Conservation (phyloP, 2,113 vertebrate species). For the Rhipidura dahli region DNA sequence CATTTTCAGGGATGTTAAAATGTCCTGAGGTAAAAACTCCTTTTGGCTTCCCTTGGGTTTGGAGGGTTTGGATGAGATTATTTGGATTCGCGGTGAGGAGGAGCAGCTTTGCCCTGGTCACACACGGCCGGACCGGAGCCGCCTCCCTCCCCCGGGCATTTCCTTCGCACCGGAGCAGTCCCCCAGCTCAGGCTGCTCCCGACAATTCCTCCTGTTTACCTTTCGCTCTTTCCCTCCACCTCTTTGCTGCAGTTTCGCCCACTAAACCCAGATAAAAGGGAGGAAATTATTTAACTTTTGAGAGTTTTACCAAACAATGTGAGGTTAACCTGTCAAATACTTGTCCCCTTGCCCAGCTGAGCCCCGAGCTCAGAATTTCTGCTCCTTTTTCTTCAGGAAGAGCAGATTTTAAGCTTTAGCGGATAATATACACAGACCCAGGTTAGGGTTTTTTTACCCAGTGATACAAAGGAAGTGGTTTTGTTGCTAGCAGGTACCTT, state of each 20-base stretch:
- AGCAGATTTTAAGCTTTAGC: not conserved
- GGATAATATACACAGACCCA: not conserved
- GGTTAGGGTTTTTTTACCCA: not conserved
- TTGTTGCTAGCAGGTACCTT: not conserved
- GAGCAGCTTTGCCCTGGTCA: not conserved
- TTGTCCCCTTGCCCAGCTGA: not conserved
- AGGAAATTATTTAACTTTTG: not conserved
- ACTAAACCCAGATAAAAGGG: not conserved
- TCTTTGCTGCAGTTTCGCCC: not conserved
- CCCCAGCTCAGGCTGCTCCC: not conserved
- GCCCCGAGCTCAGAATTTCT: not conserved
- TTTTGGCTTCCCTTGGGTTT: not conserved
- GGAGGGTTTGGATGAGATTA: not conserved
- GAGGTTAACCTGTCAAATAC: not conserved
- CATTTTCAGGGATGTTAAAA: not conserved
- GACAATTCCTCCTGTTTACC: not conserved
- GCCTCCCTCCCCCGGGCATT: not conserved
- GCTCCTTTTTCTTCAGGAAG: not conserved
- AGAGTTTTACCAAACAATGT: not conserved
- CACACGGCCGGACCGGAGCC: not conserved
- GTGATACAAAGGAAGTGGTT: slow-evolving; percentile 19
- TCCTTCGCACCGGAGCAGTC: not conserved
- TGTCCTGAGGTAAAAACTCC: not conserved
- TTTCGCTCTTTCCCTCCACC: not conserved
- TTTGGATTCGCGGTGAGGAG: not conserved